Conservation (phyloP, 2,888 invertebrate genomes). For the Exephanes ischioxanthus region DNA sequence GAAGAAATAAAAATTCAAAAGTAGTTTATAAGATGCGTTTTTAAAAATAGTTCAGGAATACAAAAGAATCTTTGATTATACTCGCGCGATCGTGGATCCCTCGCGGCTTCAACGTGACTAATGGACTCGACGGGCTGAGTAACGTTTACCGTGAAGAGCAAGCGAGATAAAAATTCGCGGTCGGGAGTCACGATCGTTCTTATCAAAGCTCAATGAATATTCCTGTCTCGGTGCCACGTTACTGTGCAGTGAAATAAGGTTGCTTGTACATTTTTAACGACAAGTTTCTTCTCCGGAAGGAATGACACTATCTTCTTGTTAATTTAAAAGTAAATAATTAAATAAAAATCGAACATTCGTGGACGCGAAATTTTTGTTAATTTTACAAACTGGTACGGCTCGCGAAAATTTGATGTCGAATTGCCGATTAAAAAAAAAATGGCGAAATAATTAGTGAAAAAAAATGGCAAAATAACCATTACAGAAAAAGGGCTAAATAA, state of each 20-base stretch:
- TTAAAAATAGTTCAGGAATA: background rate
- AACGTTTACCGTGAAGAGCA: background rate
- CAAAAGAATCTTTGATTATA: background rate
- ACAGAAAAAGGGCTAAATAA: background rate
- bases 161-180: background rate
- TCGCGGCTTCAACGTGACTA: background rate
- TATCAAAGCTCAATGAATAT: constrained; percentile 6
- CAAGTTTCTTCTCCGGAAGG: background rate
- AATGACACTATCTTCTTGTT: background rate
- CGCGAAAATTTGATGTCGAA: background rate
- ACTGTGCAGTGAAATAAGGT: background rate
- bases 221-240: background rate
- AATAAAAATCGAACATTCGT: too few relatives aligned
- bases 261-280: background rate
- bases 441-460: too few relatives aligned
- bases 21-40: background rate
- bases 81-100: background rate
- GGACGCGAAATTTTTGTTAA: too few relatives aligned
- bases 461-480: background rate
- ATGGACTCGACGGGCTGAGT: background rate
- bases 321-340: background rate
- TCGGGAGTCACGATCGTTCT: background rate
- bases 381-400: background rate
- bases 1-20: background rate
- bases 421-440: background rate